Evolutionary conservation across 92 coral and sea anemone species (phyloP).

Genomic region (Desmophyllum pertusum): DNA sequence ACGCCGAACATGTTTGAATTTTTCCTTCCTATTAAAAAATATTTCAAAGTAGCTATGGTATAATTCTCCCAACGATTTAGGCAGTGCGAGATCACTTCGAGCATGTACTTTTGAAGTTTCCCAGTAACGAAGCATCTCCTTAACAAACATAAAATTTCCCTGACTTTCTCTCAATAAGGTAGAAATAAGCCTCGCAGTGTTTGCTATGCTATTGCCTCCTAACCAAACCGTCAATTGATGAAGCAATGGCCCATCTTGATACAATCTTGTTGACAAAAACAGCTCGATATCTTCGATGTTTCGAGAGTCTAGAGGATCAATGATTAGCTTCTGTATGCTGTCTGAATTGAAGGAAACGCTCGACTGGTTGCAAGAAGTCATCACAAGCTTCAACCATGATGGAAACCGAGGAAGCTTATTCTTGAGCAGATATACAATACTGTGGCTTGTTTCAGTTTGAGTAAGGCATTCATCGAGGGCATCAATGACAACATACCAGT

Average conservation of each 20-base stretch:
- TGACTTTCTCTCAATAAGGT: conserved; percentile 38
- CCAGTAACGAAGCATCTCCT: no score
- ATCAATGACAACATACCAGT: conserved; percentile 71
- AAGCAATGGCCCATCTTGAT: conserved; percentile 34
- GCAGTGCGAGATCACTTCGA: no score
- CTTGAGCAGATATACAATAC: conserved; percentile 56
- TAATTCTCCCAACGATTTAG: conserved; percentile 25
- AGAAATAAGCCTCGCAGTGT: conserved; percentile 10
- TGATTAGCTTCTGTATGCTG: conserved; percentile 28
- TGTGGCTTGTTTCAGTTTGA: conserved; percentile 28
- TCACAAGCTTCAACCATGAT: conserved; percentile 57
- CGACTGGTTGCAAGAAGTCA: conserved; percentile 70
- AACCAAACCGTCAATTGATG: conserved; percentile 10
- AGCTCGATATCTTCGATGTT: conserved; percentile 65
- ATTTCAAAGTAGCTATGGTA: conserved; percentile 44
- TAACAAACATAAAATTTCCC: no score
- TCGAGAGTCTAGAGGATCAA: conserved; percentile 55
- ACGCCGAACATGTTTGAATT: conserved; percentile 14
- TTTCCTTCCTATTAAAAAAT: neutral
- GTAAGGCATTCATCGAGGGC: conserved; percentile 81
- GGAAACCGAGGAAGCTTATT: conserved; percentile 64
- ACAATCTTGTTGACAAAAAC: conserved; percentile 29
- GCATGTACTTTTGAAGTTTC: no score
- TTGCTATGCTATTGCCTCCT: neutral
- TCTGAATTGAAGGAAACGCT: conserved; percentile 32